Conservation (phyloP, 2,113 vertebrate species). For the Periophthalmus modestus region DNA sequence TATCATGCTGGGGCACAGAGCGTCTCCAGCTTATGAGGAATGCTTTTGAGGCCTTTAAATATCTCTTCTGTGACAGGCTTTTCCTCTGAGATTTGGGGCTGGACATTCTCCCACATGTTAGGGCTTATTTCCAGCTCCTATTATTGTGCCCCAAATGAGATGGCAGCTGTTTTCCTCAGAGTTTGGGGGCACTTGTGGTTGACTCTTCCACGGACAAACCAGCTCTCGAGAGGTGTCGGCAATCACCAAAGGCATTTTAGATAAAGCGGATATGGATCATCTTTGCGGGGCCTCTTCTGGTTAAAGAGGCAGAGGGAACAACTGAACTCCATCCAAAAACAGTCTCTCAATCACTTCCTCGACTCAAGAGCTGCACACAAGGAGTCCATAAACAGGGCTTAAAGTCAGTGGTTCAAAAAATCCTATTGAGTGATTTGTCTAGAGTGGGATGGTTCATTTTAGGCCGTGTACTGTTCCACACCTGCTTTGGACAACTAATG, state of each 20-base stretch:
- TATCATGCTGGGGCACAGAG: slow-evolving; percentile 6
- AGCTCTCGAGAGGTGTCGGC: slow-evolving; percentile 33
- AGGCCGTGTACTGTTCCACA: slow-evolving; percentile 29
- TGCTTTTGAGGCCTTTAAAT: slow-evolving; percentile 47
- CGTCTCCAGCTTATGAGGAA: slow-evolving; percentile 24
- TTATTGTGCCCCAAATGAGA: slow-evolving; percentile 57
- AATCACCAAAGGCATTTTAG: slow-evolving; percentile 21
- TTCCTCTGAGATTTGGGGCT: slow-evolving; percentile 54
- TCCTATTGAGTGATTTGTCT: slow-evolving; percentile 31
- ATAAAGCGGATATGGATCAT: slow-evolving; percentile 14
- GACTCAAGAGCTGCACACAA: slow-evolving; percentile 11
- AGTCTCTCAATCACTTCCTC: slow-evolving; percentile 31
- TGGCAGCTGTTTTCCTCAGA: slow-evolving; percentile 67
- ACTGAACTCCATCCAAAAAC: slow-evolving; percentile 22
- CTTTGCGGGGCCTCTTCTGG: neutral
- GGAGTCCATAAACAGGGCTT: slow-evolving; percentile 29
- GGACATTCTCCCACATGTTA: slow-evolving; percentile 66
- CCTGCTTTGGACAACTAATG: slow-evolving; percentile 34
- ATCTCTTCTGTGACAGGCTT: slow-evolving; percentile 44
- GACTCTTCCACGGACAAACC: slow-evolving; percentile 22
- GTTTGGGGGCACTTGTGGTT: slow-evolving; percentile 31
- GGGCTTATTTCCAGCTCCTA: slow-evolving; percentile 53
- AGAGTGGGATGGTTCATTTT: slow-evolving; percentile 14
- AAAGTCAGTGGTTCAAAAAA: slow-evolving; percentile 23
- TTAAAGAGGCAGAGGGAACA: slow-evolving; percentile 18